A percentile compares a stretch with the other conserved stretches of the same genome.
phyloP scores from a whole-genome alignment of 2,888 invertebrate species.

The Adelphocoris suturalis region DNA sequence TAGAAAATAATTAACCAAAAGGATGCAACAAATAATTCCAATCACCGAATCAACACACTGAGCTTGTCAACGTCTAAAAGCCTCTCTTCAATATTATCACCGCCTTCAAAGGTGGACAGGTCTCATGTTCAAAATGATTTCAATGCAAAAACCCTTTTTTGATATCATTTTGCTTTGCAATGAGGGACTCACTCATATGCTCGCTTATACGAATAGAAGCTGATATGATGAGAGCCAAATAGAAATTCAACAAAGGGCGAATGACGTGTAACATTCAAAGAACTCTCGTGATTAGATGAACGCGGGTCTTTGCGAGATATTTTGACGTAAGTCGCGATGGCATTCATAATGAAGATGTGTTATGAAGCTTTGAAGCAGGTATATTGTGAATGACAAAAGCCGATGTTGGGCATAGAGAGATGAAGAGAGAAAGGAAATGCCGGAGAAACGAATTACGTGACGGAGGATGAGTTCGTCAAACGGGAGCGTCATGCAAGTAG shows the following conservation, averaged over 20 bases:
- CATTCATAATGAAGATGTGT: neutral
- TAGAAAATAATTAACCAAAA: too few relatives aligned
- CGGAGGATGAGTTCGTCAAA: neutral
- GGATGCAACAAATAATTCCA: too few relatives aligned
- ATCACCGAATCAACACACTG: too few relatives aligned
- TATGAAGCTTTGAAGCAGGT: neutral
- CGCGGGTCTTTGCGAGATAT: neutral
- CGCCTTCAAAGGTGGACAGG: neutral
- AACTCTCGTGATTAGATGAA: neutral
- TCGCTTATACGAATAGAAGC: neutral
- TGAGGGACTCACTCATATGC: constrained; percentile 7
- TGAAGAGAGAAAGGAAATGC: neutral
- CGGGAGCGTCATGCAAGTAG: neutral
- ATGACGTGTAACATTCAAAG: neutral
- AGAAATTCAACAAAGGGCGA: too few relatives aligned
- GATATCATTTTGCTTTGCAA: neutral
- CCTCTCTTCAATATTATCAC: too few relatives aligned
- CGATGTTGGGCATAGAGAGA: neutral
- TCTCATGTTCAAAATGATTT: neutral
- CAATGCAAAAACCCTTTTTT: neutral
- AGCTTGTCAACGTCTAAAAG: too few relatives aligned
- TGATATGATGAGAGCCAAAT: neutral
- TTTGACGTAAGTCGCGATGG: neutral
- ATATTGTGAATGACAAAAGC: neutral
- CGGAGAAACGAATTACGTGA: neutral